Conservation (phyloP, 2,888 invertebrate species). For the Pandemis heparana region DNA sequence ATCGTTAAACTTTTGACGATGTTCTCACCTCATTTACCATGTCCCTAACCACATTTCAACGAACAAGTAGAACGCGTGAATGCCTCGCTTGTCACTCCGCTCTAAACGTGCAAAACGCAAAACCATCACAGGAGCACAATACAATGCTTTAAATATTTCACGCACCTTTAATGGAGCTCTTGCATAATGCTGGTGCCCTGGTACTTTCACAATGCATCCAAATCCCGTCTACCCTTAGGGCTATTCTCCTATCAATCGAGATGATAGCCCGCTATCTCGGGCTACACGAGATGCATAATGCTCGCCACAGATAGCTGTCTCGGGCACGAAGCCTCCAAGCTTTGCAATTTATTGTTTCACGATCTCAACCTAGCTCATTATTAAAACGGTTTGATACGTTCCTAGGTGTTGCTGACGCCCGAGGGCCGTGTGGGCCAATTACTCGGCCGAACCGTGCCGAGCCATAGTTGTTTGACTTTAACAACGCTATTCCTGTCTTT, state of each 20-base stretch:
- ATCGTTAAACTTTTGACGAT: neutral
- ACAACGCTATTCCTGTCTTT: constrained; percentile 72
- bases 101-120: constrained; percentile 21
- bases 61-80: constrained; percentile 12
- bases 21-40: constrained; percentile 16
- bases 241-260: constrained; percentile 84
- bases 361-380: constrained; percentile 84
- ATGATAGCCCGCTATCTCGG: constrained; percentile 82
- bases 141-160: constrained; percentile 47
- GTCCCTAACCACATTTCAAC: constrained; percentile 16
- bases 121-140: constrained; percentile 27
- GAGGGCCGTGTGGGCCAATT: constrained; percentile 79
- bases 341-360: constrained; percentile 86
- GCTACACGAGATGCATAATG: constrained; percentile 82
- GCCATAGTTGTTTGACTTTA: constrained; percentile 75
- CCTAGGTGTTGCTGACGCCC: constrained; percentile 83
- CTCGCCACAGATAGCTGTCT: constrained; percentile 83
- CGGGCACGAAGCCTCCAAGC: constrained; percentile 84
- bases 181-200: constrained; percentile 61
- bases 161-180: constrained; percentile 68
- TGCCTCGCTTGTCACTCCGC: constrained; percentile 17
- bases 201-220: constrained; percentile 70
- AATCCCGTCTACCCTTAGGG: constrained; percentile 78
- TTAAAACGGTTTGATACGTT: constrained; percentile 85
- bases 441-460: constrained; percentile 67